These are phyloP conservation scores for Microcebus jonahi DNA, from an alignment of 2,113 vertebrate species.

Conservation along the genomic window DNA sequence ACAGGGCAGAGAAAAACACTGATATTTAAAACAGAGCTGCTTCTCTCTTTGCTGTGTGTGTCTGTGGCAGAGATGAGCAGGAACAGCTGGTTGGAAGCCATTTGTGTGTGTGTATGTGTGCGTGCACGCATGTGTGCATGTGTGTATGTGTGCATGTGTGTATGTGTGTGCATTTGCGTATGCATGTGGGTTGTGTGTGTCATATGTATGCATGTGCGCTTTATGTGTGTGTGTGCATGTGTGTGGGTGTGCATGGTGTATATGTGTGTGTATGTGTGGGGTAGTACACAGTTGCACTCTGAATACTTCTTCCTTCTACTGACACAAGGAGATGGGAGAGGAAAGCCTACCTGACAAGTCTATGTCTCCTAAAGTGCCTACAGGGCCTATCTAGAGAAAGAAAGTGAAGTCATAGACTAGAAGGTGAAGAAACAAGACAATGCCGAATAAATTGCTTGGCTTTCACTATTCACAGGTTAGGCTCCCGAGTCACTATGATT, in stretches of 20 bases:
- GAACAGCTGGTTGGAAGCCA: no score
- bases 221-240: neutral
- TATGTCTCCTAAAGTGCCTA: neutral
- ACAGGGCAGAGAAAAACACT: neutral
- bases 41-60: neutral
- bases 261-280: neutral
- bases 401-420: neutral
- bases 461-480: neutral
- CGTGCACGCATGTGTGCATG: no score
- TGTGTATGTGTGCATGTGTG: neutral
- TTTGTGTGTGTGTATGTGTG: neutral
- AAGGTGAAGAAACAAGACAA: neutral
- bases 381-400: neutral
- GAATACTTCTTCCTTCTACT: neutral
- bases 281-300: no score
- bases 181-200: neutral
- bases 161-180: neutral
- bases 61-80: neutral
- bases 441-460: neutral
- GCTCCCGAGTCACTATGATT: neutral
- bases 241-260: neutral
- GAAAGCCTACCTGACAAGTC: rapidly evolving
- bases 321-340: no score
- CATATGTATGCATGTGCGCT: neutral
- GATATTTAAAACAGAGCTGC: no score